Base-by-base conservation (phyloP, 2,888 invertebrate species). In the Gortyna flavago region DNA sequence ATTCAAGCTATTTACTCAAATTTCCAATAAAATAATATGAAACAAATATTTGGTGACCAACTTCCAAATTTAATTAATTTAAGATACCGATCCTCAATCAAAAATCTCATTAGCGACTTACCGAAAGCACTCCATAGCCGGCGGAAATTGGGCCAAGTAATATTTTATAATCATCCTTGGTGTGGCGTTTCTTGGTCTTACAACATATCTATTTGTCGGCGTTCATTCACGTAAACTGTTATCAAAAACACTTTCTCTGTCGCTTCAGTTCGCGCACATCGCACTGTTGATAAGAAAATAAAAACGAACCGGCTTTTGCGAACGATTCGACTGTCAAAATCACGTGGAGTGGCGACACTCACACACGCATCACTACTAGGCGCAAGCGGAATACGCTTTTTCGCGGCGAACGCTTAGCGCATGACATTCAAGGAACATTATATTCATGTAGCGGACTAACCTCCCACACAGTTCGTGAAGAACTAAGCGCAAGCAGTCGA, bases 391-490 rank as follows among this genome's bases (percentile, higher is more conserved):
- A 92, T 91, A 92, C 92, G 93, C 93, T 93, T 95, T 94, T 94
- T 93, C 94, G 94, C 95, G 92, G 90, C 93, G 89, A 81, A 86
- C 91, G 90, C 89, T 92, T 91, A 93, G 94, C 96, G 95, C 95
- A 95, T 95, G 95, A 93, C 96, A 94, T 94, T 93, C 92, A 92
- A 92, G 91, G 88, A 93, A 92, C 93, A 94, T 95, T 93, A 93
- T 93, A 94, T 92, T 94, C 95, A 95, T 95, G 95, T 95, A 95
- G 94, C 95, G 94, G 95, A 96, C 96, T 96, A 95, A 93, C 96
- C 96, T 96, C 96, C 95, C 94, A 96, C 96, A 96, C 95, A 94
- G 96, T 95, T 96, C 94, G 96, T 94, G 96, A 96, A 96, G 96
- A 96, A 96, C 96, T 94, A 94, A 94, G 93, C 96, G 96, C 95